Evolutionary conservation across 1,140 invertebrate genomes (phyloP).

Genomic region (Drosophila grimshawi): DNA sequence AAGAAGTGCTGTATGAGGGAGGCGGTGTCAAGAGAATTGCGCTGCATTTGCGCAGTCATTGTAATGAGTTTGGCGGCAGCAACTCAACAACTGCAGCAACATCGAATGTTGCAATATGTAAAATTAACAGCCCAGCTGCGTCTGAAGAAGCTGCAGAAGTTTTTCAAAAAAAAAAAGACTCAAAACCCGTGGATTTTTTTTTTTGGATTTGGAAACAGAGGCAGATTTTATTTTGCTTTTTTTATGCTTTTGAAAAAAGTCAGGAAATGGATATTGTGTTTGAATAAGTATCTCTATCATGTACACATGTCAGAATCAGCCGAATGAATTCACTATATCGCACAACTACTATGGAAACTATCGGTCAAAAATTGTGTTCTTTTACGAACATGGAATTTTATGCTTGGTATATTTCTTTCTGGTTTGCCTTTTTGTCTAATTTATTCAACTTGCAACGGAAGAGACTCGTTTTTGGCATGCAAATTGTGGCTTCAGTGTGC

Average conservation of each 20-base stretch:
- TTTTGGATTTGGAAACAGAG: constrained; percentile 28
- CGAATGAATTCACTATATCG: too few relatives aligned
- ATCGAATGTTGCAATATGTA: constrained; percentile 73
- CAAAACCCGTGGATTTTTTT: constrained; percentile 21
- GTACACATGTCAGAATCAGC: too few relatives aligned
- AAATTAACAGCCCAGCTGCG: constrained; percentile 63
- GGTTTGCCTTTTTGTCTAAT: neutral
- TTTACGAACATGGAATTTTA: too few relatives aligned
- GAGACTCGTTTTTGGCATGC: constrained; percentile 2
- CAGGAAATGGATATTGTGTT: too few relatives aligned
- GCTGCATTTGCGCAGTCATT: constrained; percentile 76
- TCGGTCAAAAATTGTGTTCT: too few relatives aligned
- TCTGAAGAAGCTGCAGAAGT: constrained; percentile 23
- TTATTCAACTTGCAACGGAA: neutral
- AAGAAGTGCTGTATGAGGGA: neutral
- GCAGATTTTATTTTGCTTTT: neutral
- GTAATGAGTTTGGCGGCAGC: constrained; percentile 69
- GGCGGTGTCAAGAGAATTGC: constrained; percentile 44
- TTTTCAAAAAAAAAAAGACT: constrained; percentile 22
- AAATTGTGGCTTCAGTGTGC: constrained; percentile 11
- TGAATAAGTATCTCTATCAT: too few relatives aligned
- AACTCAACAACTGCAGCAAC: constrained; percentile 36
- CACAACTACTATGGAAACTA: too few relatives aligned
- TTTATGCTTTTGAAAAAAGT: neutral
- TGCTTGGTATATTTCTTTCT: too few relatives aligned